These are phyloP conservation scores for Morpho deidamia DNA, from an alignment of 2,888 invertebrate species.

Conservation along the genomic window DNA sequence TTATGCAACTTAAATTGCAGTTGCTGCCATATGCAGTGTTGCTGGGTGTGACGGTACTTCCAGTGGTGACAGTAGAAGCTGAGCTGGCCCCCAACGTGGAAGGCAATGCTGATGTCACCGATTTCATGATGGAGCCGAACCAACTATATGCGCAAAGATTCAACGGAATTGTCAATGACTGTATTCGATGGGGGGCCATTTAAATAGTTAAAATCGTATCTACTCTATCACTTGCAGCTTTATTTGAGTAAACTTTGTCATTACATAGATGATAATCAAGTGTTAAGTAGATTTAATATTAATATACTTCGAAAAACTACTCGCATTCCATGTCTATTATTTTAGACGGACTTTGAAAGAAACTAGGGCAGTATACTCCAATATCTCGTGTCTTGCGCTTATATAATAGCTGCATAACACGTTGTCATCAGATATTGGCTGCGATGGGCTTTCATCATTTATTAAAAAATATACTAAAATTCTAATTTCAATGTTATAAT, in stretches of 20 bases:
- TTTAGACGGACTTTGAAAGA: too few relatives aligned
- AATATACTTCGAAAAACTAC: too few relatives aligned
- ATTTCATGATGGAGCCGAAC: slow-evolving; percentile 37
- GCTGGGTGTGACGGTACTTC: slow-evolving; percentile 40
- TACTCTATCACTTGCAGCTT: background rate
- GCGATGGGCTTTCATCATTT: too few relatives aligned
- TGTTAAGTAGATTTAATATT: too few relatives aligned
- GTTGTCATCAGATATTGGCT: too few relatives aligned
- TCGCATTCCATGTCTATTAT: too few relatives aligned
- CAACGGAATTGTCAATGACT: slow-evolving; percentile 46
- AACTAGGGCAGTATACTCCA: too few relatives aligned
- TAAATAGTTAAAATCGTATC: slow-evolving; percentile 11
- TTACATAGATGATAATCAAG: background rate
- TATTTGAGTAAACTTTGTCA: background rate
- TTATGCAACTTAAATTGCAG: slow-evolving; percentile 30
- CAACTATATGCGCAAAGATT: slow-evolving; percentile 44
- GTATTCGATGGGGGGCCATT: slow-evolving; percentile 40
- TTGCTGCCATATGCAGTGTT: slow-evolving; percentile 35
- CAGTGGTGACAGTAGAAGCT: slow-evolving; percentile 49
- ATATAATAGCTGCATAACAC: too few relatives aligned
- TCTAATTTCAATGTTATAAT: too few relatives aligned
- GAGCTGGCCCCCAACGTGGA: slow-evolving; percentile 39
- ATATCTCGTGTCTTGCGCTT: too few relatives aligned
- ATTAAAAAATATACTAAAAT: too few relatives aligned
- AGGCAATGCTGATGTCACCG: slow-evolving; percentile 27